Base-by-base conservation (phyloP, 1,140 invertebrate species). In the Meloidogyne floridensis region DNA sequence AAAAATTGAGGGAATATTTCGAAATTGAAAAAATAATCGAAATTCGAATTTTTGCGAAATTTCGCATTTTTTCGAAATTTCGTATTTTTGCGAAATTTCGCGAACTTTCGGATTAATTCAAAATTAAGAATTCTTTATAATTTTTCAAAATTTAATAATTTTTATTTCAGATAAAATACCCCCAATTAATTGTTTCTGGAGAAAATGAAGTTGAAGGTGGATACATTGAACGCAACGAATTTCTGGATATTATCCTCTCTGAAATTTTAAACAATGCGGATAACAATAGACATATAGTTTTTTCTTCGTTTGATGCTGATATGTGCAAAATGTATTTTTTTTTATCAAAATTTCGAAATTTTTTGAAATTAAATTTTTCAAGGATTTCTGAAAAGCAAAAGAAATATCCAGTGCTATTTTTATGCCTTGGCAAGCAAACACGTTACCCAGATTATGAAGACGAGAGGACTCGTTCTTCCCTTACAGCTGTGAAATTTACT, bases 261-360 rank as follows among this genome's bases (percentile, higher is more conserved):
- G 86, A 87, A 42, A 82, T 90, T n/a, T 54, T 90, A 11, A 86
- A 86, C 20, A 69, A 86, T 75, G 89, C 90, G 15, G 84, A 82
- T 13, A 54, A 18, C 7, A 77, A 80, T 3, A 82, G 89, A 54
- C 81, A 88, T 9, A 87, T 90, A n/a, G 86, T 90, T 53, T 90
- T 90, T 80, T 90, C 87, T 3, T 88, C 83, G 32, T 90, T 90
- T 74, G 86, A 90, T 86, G 88, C 89, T 3, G 89, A 90, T 82
- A 87, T 90, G 75, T 90, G 89, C 75, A 82, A 83, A 54, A 90
- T 90, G 89, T 90, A 82, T 73, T 20, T 32, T 65, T 77, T 80
- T 70, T 86, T 32, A 82, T 87, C 6, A 2, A 32, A 32, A 32
- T 32, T 32, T 32, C 20, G 32, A 32, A 20, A 20, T 20, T 20